Base-by-base conservation (phyloP, 2,888 invertebrate genomes). In the Sphinx pinastri region DNA sequence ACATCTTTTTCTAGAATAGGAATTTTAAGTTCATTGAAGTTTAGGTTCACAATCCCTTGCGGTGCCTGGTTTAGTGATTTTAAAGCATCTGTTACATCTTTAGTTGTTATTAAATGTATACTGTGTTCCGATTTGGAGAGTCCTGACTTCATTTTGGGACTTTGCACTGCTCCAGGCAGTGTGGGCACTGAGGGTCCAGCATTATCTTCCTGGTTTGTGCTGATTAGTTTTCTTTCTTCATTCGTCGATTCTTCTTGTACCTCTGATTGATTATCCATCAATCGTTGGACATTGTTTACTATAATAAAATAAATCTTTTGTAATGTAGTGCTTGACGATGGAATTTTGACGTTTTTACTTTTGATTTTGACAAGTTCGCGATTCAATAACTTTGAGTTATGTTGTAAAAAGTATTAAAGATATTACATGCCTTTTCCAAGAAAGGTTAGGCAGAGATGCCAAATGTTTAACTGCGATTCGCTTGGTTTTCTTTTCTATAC, bases 111-210 rank as follows among this genome's bases (percentile, higher is more conserved):
- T 8, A 89, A 85, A 71, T 90, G 81, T 55, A 94, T 83, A 70
- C 83, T 91, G 71, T 93, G 93, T 76, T 94, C 93, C 1, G 93
- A 94, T 83, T 92, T 94, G 0, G 93, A 94, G 59, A 90, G 77
- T 0, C 91, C 90, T 69, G 88, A 79, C 76, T 83, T 88, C 5
- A 69, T 70, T 68, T 81, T 86, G 0, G 77, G 74, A 3, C 72
- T 79, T 7, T 76, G 81, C 0, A 91, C 77, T 3, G 90, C 79
- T n/a, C 93, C 93, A 1, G 93, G 93, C 67, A 93, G 71, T 47
- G 80, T 73, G 51, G 78, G 73, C 5, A 84, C 82, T n/a, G 92
- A 92, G 7, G 92, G 91, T 16, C 93, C 93, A 63, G 92, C 91
- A 81, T 88, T 89, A 69, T 91, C 87, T 19, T 73, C 76, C 67